Conservation (phyloP, 2,113 vertebrate species). For the Gopherus evgoodei region DNA sequence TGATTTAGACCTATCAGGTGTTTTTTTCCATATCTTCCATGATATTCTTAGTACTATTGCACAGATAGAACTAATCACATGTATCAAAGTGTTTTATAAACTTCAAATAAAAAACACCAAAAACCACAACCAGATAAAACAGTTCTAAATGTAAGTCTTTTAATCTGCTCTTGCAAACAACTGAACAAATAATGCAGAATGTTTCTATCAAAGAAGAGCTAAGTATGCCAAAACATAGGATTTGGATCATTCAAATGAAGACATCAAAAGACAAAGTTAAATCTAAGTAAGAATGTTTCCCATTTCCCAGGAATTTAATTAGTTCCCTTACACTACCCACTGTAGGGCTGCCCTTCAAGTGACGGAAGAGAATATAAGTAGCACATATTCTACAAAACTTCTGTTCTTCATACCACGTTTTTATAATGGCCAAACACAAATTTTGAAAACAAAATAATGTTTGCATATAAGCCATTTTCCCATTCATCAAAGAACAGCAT, state of each 20-base stretch:
- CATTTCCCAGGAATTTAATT: neutral
- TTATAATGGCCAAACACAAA: neutral
- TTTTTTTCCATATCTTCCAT: neutral
- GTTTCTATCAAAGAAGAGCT: neutral
- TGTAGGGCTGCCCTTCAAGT: neutral
- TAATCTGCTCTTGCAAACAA: neutral
- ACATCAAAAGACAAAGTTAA: neutral
- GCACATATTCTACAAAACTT: fast-evolving
- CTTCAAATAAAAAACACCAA: neutral
- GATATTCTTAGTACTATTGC: neutral
- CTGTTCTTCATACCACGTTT: neutral
- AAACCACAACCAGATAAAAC: neutral
- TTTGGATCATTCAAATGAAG: neutral
- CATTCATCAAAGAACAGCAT: neutral
- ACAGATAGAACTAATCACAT: neutral
- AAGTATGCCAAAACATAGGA: neutral
- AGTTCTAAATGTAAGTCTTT: neutral
- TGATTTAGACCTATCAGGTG: neutral
- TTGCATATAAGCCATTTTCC: neutral
- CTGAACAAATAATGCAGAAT: neutral
- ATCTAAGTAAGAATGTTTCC: neutral
- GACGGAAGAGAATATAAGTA: neutral
- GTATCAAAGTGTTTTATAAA: neutral
- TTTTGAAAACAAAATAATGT: neutral
- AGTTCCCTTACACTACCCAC: neutral